phyloP scores from a whole-genome alignment of 2,797 vertebrate species.

The Enteromius viviparus region DNA sequence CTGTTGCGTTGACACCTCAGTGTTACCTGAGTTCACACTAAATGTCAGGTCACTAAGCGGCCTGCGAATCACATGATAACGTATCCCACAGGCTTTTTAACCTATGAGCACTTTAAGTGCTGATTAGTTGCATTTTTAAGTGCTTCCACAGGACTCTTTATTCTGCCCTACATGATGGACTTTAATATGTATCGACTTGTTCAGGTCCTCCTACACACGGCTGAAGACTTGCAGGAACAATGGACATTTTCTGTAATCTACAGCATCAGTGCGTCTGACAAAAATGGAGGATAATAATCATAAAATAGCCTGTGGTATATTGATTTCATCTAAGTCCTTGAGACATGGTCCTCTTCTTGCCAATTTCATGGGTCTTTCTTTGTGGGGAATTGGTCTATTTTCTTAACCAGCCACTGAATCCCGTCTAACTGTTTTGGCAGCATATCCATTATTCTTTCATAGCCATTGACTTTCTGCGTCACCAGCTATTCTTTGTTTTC shows the following conservation, averaged over 20 bases:
- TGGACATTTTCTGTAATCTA: constrained; percentile 20
- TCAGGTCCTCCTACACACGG: background rate
- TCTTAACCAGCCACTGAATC: constrained; percentile 29
- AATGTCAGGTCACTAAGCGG: constrained; percentile 57
- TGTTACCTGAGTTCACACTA: constrained; percentile 55
- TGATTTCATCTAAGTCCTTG: constrained; percentile 44
- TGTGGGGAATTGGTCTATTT: constrained; percentile 36
- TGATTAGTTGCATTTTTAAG: constrained; percentile 39
- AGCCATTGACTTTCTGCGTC: constrained; percentile 29
- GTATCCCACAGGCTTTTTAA: constrained; percentile 29
- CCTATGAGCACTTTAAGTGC: constrained; percentile 14
- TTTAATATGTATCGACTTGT: constrained; percentile 4
- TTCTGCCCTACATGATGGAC: constrained; percentile 12
- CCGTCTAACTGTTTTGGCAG: constrained; percentile 15
- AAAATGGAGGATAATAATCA: constrained; percentile 45
- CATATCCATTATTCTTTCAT: constrained; percentile 28
- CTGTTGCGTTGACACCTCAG: constrained; percentile 10
- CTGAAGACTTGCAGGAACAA: constrained; percentile 32
- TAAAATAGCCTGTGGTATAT: constrained; percentile 41
- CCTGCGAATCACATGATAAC: constrained; percentile 59
- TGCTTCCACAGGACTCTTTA: constrained; percentile 27
- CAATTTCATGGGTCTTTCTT: constrained; percentile 43
- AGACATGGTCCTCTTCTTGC: constrained; percentile 34
- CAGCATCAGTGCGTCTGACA: constrained; percentile 31
- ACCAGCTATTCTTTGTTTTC: constrained; percentile 29